Conservation (phyloP, 2,888 invertebrate species). For the Lasioglossum pauxillum region DNA sequence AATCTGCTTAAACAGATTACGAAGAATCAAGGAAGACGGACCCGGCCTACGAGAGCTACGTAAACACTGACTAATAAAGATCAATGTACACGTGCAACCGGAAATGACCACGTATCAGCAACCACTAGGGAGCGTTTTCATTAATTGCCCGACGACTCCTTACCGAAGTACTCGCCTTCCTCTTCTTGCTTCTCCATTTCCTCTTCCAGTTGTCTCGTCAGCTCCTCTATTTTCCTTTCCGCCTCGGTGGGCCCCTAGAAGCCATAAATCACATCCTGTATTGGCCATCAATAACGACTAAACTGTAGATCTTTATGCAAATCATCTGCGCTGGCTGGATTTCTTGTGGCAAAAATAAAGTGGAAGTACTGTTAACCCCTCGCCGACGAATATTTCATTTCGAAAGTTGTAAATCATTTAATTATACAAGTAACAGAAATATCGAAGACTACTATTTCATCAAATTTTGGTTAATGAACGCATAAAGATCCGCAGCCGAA, state of each 20-base stretch:
- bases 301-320: constrained; percentile 5
- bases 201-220: constrained; percentile 96
- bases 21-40: neutral
- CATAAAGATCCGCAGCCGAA: neutral
- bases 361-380: neutral
- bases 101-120: neutral
- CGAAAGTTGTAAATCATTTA: neutral
- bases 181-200: constrained; percentile 98
- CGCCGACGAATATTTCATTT: neutral
- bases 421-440: neutral
- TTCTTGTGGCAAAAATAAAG: neutral
- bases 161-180: constrained; percentile 98
- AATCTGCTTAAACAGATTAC: constrained; percentile 11
- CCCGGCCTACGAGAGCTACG: neutral
- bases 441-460: neutral
- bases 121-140: constrained; percentile 9
- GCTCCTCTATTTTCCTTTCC: constrained; percentile 96
- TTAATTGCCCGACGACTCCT: constrained; percentile 72
- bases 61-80: constrained; percentile 7
- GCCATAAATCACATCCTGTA: constrained; percentile 54
- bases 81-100: neutral
- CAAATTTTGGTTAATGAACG: neutral
- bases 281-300: constrained; percentile 37
- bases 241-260: constrained; percentile 94
- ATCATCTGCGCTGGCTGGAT: neutral